Evolutionary conservation across 2,797 vertebrate genomes (phyloP).

Genomic region (Kryptolebias ocellatus): DNA sequence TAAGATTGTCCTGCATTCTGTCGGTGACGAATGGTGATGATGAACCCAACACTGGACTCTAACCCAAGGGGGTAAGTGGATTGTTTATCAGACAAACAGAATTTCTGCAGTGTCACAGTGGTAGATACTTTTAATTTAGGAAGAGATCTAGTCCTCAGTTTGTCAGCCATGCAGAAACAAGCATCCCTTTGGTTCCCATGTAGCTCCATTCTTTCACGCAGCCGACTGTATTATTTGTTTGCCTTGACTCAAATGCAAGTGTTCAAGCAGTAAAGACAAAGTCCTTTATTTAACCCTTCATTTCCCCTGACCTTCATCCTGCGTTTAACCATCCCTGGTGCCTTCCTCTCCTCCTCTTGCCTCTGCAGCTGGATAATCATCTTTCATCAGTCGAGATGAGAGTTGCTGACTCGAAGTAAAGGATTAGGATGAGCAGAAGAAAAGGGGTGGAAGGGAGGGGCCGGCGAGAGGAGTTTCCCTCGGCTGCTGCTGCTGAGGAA

Average conservation of each 20-base stretch:
- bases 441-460: background rate
- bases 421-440: slow-evolving; percentile 18
- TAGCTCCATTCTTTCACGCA: background rate
- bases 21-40: background rate
- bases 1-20: no score
- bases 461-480: slow-evolving; percentile 64
- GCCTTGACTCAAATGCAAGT: background rate
- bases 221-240: background rate
- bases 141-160: background rate
- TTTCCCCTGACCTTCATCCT: slow-evolving; percentile 49
- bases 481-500: slow-evolving; percentile 60
- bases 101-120: background rate
- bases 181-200: background rate
- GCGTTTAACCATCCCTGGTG: slow-evolving; percentile 7
- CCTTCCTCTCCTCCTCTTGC: slow-evolving; percentile 14
- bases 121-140: background rate
- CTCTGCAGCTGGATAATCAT: slow-evolving; percentile 53
- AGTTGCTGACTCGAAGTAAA: slow-evolving; percentile 67
- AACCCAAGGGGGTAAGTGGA: background rate
- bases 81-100: background rate
- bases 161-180: background rate
- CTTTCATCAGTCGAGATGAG: slow-evolving; percentile 41
- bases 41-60: background rate
- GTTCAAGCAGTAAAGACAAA: background rate
- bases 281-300: slow-evolving; percentile 10